Base-by-base conservation (phyloP, 2,888 invertebrate species). In the Cheilosia soror region DNA sequence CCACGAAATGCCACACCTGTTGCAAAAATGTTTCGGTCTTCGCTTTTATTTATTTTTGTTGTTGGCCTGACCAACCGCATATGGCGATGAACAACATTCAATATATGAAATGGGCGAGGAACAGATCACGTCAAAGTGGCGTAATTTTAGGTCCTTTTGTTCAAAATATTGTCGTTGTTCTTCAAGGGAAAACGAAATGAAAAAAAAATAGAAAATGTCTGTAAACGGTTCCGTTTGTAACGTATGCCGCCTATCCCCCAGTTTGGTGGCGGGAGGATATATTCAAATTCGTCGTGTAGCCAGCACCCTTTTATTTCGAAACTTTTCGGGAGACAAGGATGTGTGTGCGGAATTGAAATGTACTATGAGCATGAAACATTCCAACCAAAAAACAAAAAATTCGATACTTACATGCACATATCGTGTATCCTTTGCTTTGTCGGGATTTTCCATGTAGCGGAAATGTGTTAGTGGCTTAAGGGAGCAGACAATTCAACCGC, bases 391-490 rank as follows among this genome's bases (percentile, higher is more conserved):
- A 66, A 42, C 57, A 40, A 62, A 55, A 51, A 44, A 47, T 27
- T 29, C 44, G 9, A 29, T 33, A 55, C 40, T 49, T 55, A 73
- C 49, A 57, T 57, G 63, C 68, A 65, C 37, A 40, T 60, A 40
- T 60, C 29, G 47, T 47, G 55, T 68, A 77, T 81, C 71, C 51
- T 55, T 85, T 76, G 68, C 44, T 5, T 37, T 37, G 37, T 37
- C 37, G 62, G 76, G 62, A 85, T 80, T 76, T 57, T 29, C 51
- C 58, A 62, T 85, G 81, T 85, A 77, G 55, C 72, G 75, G 85
- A 85, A 85, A 85, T 85, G 81, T 85, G 84, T 85, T 85, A 81
- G 76, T 85, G 77, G 81, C 85, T 85, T 81, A 77, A 81, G 85
- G 85, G 81, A 85, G 81, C 85, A 85, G 85, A 76, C 85, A 85